Evolutionary conservation across 2,797 vertebrate genomes (phyloP), one percentile per base, ranked within the genome.

Genomic region (Acrossocheilus wenchowensis): DNA sequence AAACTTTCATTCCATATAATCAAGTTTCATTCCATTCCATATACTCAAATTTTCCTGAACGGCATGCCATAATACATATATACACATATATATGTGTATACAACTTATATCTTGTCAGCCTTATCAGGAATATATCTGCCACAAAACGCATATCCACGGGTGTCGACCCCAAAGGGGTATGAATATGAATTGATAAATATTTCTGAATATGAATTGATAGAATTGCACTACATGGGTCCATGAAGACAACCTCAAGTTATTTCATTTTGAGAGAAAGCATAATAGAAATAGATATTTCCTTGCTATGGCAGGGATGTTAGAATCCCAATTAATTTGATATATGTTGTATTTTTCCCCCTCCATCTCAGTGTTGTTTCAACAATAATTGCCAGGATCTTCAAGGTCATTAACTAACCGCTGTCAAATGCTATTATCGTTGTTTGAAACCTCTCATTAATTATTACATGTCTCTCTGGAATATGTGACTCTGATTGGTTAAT

Each of bases 141-240:
- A 30, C 30, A 30, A 30, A 30, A 2, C 2, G 30, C 30, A 2
- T 30, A 30, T 30, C 30, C 30, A 30, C 2, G 30, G 30, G 30
- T 2, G 30, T 30, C 30, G 30, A 30, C 30, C 30, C 30, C 30
- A 30, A 2, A 30, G 30, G 30, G 30, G 30, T 30, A 1, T 30
- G 30, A 30, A 30, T 30, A 30, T 30, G 30, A 30, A 1, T 30
- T 30, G 30, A 30, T 30, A 78, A 89, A 89, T 89, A 93, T 90
- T 92, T 92, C 89, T 88, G 92, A 86, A 89, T 90, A 92, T 91
- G 90, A 93, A 84, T 91, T 91, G 90, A 91, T 30, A 62, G 90
- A 91, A 91, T 92, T 87, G 17, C 78, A 93, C 94, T 95, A 86
- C 90, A 81, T 84, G 54, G 86, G 86, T 93, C 91, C 92, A 92